Evolutionary conservation across 1,140 invertebrate species (phyloP), one percentile per base, ranked within the genome.

Genomic region (Drosophila quadrilineata): DNA sequence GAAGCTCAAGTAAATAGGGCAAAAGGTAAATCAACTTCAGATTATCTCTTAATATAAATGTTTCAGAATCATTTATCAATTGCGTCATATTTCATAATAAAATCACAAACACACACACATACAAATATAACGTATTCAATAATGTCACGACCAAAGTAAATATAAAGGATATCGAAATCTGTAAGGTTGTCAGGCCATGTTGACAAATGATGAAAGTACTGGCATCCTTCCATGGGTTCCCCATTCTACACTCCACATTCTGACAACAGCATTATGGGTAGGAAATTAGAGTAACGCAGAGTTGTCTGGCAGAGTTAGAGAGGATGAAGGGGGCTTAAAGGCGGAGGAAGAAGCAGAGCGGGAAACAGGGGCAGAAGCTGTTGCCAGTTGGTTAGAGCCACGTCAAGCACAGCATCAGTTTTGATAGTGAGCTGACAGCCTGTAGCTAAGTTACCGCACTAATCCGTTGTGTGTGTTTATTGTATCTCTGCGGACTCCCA

Each of bases 141-240:
- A n/a, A n/a, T n/a, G n/a, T n/a, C n/a, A n/a, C n/a, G n/a, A n/a
- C n/a, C n/a, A n/a, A n/a, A n/a, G n/a, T n/a, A n/a, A n/a, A n/a
- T n/a, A n/a, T n/a, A n/a, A n/a, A n/a, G n/a, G 41, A 22, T 28
- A 28, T 45, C 24, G 14, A 2, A 45, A 28, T 28, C 28, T 14
- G 41, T 45, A 16, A 45, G 41, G 41, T 45, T 45, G 54, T 41
- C 36, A 43, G 10, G 9, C n/a, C 33, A 72, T 31, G 45, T 54
- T 85, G 79, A 85, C 79, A 79, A 82, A 82, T 85, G 79, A 79
- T 72, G 74, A 26, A 17, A 24, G 54, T 17, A 46, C 36, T 54
- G 54, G 43, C 49, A 40, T 35, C 50, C 24, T 38, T 53, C 50
- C 16, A 17, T 36, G n/a, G n/a, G n/a, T n/a, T n/a, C 6, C 12